Percentiles rank a stretch among this genome's conserved stretches.
Conservation (phyloP, 2,113 vertebrate genomes). For the Mastomys natalensis region DNA sequence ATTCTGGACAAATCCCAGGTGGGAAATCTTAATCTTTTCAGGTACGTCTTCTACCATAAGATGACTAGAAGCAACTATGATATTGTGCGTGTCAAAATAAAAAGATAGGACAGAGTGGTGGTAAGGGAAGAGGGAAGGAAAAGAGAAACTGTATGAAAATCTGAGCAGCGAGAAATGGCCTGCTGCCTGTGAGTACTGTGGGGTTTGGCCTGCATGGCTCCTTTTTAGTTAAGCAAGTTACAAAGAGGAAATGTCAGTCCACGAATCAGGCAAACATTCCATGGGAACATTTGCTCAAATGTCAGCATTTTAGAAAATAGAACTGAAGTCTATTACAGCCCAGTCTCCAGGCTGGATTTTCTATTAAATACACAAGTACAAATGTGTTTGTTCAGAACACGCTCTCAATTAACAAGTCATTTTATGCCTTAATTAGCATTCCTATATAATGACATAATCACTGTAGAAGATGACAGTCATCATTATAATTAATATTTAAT, state of each 20-base stretch:
- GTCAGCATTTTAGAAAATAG: slow-evolving; percentile 86
- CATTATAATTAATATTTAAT: slow-evolving; percentile 72
- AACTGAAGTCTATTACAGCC: slow-evolving; percentile 73
- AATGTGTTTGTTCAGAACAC: slow-evolving; percentile 64
- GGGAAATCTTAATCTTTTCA: slow-evolving; percentile 88
- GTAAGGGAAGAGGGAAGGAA: slow-evolving; percentile 47
- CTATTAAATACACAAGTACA: slow-evolving; percentile 68
- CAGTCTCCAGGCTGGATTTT: slow-evolving; percentile 75
- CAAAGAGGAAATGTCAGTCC: slow-evolving; percentile 89
- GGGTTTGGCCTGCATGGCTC: slow-evolving; percentile 82
- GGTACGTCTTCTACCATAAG: slow-evolving; percentile 86
- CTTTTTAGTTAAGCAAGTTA: slow-evolving; percentile 85
- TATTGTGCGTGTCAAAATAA: slow-evolving; percentile 85
- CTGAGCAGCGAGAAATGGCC: slow-evolving; percentile 82
- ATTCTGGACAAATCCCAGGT: slow-evolving; percentile 87
- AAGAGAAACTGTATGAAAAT: slow-evolving; percentile 84
- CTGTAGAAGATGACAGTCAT: slow-evolving; percentile 74
- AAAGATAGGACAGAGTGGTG: slow-evolving; percentile 71
- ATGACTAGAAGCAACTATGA: slow-evolving; percentile 86
- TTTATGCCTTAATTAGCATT: slow-evolving; percentile 75
- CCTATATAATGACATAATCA: slow-evolving; percentile 79
- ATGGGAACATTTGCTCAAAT: slow-evolving; percentile 85
- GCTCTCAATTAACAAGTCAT: slow-evolving; percentile 75
- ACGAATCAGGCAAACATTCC: slow-evolving; percentile 85
- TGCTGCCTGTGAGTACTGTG: slow-evolving; percentile 82